Base-by-base conservation (phyloP, 1,140 invertebrate species). In the Drusus annulatus region DNA sequence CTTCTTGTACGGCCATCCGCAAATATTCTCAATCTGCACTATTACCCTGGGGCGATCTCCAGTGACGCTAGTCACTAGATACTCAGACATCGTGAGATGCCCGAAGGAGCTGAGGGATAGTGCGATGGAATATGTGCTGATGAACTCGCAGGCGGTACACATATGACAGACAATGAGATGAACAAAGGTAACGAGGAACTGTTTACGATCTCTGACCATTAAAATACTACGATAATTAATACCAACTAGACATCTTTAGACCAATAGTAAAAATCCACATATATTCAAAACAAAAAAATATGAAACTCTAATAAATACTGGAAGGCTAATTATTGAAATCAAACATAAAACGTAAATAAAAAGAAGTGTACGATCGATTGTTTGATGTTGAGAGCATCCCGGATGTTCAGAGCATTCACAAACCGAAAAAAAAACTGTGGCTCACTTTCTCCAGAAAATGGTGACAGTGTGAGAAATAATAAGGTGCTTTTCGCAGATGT, bases 291-390 rank as follows among this genome's bases (percentile, higher is more conserved):
- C 36, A 73, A 71, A 81, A 69, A 74, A 8, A 31, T 71, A 78
- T 25, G 68, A 81, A 62, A 81, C 25, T 78, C 68, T 81, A 78
- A 51, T 50, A 78, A 74, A 80, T 80, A 80, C 62, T 76, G 25
- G 45, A 81, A 78, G 77, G 54, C 75, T 76, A 76, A 76, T 76
- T 58, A 71, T 71, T 23, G 28, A 74, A 74, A 74, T 28, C 23
- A 74, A 74, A 74, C 69, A 54, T 36, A 69, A 74, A 74, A 74
- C 19, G 69, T 56, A 56, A 74, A 69, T 45, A 45, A 74, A n/a
- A 21, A 54, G 31, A 74, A 74, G 17, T 51, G 51, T 21, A 54
- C 28, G 50, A 74, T 25, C 10, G n/a, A 74, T 52, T 21, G 16
- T 15, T 25, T 7, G 21, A 8, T 54, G 25, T 54, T 17, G 21